Evolutionary conservation across 2,797 vertebrate genomes (phyloP), one percentile per base, ranked within the genome.

Genomic region (Macrochelys suwanniensis): DNA sequence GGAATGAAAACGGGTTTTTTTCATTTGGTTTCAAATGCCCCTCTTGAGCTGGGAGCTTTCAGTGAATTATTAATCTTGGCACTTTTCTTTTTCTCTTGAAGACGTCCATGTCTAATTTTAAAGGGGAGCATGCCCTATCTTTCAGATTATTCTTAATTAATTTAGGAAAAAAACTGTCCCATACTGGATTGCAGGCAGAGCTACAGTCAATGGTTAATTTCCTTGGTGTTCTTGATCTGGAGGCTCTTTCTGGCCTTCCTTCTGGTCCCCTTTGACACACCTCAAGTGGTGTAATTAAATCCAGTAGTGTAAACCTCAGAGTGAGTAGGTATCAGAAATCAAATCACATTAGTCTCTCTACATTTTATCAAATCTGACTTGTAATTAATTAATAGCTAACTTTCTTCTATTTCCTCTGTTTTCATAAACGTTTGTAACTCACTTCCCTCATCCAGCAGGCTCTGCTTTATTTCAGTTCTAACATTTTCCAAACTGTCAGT

Each of bases 351-450:
- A 28, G 56, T 86, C 87, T 89, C 87, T 89, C 82, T 95, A 50
- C n/a, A 49, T 95, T 96, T 95, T 94, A 93, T 94, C 94, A 82
- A 88, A 84, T 28, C n/a, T 37, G 59, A 93, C 91, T 93, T 88
- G n/a, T 0, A 2, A 65, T 78, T 89, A 84, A 89, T 59, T 1
- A 12, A 12, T 54, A 89, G 85, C 85, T 93, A 94, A 95, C 68
- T 93, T 94, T 33, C n/a, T 23, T 90, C 25, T 7, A 26, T 81
- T 95, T 90, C 19, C 28, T 92, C 80, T 3, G 10, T 1, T 86
- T 90, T 31, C 79, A 49, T 51, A 95, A 92, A 28, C 2, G 76
- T 95, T 95, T 47, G 91, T 91, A 94, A 96, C 88, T 89, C 78
- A 49, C 94, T 87, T 37, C 10, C 4, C 54, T 7, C 53, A 49